Evolutionary conservation across 2,888 invertebrate genomes (phyloP).

Genomic region (Opisthograptis luteolata): DNA sequence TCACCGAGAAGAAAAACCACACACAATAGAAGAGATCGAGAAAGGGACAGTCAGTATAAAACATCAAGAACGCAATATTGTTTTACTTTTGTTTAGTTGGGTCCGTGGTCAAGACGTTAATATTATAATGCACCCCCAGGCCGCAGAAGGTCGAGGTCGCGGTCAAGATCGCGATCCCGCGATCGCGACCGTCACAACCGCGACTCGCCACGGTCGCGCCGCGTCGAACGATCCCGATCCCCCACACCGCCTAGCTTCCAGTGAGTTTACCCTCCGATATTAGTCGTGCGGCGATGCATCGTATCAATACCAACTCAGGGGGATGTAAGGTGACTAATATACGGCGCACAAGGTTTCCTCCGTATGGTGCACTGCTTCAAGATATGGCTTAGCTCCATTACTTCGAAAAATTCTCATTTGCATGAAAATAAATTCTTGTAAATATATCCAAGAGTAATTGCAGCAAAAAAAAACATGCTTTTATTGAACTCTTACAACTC

Average conservation of each 20-base stretch:
- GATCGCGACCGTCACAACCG: constrained; percentile 70
- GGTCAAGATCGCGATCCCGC: constrained; percentile 69
- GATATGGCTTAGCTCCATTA: too few relatives aligned
- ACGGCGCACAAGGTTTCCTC: too few relatives aligned
- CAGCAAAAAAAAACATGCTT: too few relatives aligned
- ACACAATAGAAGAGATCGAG: constrained; percentile 67
- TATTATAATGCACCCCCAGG: constrained; percentile 37
- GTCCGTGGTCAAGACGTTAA: constrained; percentile 10
- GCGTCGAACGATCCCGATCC: constrained; percentile 67
- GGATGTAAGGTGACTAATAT: too few relatives aligned
- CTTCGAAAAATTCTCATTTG: too few relatives aligned
- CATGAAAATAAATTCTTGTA: too few relatives aligned
- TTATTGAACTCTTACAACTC: too few relatives aligned
- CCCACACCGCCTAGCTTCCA: constrained; percentile 89
- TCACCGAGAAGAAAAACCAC: constrained; percentile 62
- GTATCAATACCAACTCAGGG: too few relatives aligned
- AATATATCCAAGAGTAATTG: too few relatives aligned
- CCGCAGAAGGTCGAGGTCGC: constrained; percentile 66
- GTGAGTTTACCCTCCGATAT: too few relatives aligned
- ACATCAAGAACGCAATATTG: background rate
- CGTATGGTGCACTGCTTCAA: too few relatives aligned
- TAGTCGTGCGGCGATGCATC: too few relatives aligned
- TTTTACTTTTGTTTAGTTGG: background rate
- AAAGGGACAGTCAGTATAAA: constrained; percentile 56
- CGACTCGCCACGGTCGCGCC: constrained; percentile 75